Base-by-base conservation (phyloP, 1,140 invertebrate species). In the Aplysia californica region DNA sequence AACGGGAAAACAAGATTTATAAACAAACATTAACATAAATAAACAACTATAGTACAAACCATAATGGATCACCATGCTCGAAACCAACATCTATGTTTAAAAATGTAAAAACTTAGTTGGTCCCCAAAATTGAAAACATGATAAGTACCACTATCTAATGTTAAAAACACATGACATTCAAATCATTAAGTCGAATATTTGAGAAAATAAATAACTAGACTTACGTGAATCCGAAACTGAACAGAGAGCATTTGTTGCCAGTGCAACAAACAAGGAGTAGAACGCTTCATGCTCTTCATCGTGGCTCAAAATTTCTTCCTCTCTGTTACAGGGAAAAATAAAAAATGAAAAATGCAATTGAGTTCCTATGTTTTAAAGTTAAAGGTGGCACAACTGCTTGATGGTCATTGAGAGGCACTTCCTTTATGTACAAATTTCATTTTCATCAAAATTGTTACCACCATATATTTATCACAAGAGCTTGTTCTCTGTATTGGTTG, bases 241-340 rank as follows among this genome's bases (percentile, higher is more conserved):
- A 87, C 93, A 93, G 78, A 96, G 92, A 83, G 94, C 95, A 90
- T 95, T 94, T 20, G 94, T 92, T 71, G 94, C 92, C 79, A 95
- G 87, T 29, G 94, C 93, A 80, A 93, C 93, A 90, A 95, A 94
- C 5, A 94, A 92, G 70, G 93, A 93, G 85, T 94, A 95, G 90
- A 95, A 95, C 41, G 92, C 91, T 82, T 93, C 93, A 89, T 93
- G 93, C 80, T 93, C 92, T 81, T 94, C 93, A 82, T 94, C 94
- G 88, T 95, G 94, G 44, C 92, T 91, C 38, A 93, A 87, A 79
- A 95, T 93, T 80, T 95, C 94, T 70, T 92, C 88, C 90, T 95
- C 94, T 90, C 94, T 95, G 88, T n/a, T n/a, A n/a, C n/a, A n/a
- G n/a, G n/a, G n/a, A n/a, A n/a, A n/a, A n/a, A n/a, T n/a, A n/a